Percentiles rank a stretch among this genome's conserved stretches.
These are phyloP conservation scores for Amphipyra tragopoginis DNA, from an alignment of 2,888 invertebrate genomes.

Conservation along the genomic window DNA sequence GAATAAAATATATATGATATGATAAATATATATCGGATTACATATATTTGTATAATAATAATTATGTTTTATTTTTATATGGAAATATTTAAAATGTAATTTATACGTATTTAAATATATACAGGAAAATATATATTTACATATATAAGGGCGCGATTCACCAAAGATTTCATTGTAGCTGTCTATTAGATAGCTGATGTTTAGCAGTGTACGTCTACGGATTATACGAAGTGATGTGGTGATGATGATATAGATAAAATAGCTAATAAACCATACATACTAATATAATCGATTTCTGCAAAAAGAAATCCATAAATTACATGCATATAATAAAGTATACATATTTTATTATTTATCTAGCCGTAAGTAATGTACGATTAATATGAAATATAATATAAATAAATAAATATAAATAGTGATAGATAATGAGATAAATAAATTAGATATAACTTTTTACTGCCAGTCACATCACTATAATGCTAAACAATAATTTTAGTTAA, in stretches of 20 bases:
- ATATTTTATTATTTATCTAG: too few relatives aligned
- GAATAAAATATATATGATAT: not conserved
- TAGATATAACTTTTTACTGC: constrained; percentile 2
- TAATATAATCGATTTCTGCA: constrained; percentile 39
- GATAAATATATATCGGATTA: not conserved
- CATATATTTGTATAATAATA: not conserved
- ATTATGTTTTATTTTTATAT: too few relatives aligned
- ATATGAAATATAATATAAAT: not conserved
- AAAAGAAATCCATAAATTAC: constrained; percentile 35
- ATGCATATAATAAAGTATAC: constrained; percentile 14
- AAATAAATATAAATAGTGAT: constrained; percentile 1
- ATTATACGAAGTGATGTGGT: too few relatives aligned
- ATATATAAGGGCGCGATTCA: too few relatives aligned
- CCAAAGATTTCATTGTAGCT: too few relatives aligned
- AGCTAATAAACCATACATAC: constrained; percentile 12
- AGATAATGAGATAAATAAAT: not conserved
- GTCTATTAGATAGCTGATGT: too few relatives aligned
- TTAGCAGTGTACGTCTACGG: too few relatives aligned
- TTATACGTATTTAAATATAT: too few relatives aligned
- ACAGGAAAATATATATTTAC: too few relatives aligned
- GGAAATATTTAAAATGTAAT: too few relatives aligned
- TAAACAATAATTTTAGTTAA: constrained; percentile 69
- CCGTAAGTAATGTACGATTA: not conserved
- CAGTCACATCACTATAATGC: constrained; percentile 45
- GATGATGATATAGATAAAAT: too few relatives aligned